These are phyloP conservation scores for Podarcis siculus DNA, from an alignment of 2,797 vertebrate genomes.

Conservation along the genomic window DNA sequence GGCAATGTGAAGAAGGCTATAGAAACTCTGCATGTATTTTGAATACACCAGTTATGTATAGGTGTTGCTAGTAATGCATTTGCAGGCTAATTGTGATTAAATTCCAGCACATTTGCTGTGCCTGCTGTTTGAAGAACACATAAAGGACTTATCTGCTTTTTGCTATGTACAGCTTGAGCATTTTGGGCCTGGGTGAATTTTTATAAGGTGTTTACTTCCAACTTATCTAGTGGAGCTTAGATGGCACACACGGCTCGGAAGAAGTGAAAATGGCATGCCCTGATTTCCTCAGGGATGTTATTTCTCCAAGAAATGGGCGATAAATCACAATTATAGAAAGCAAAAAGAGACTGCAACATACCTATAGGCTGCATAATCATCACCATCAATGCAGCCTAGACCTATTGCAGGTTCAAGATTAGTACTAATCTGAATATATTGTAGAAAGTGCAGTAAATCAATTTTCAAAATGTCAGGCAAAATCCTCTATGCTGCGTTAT, in stretches of 20 bases:
- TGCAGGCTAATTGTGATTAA: conserved; percentile 43
- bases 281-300: conserved; percentile 34
- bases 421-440: conserved; percentile 72
- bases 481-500: conserved; percentile 64
- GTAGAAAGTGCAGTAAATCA: conserved; percentile 73
- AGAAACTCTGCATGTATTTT: not conserved
- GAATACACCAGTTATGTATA: not conserved
- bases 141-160: conserved; percentile 28
- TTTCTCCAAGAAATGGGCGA: conserved; percentile 59
- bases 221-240: conserved; percentile 30
- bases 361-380: conserved; percentile 63
- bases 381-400: conserved; percentile 65
- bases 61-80: conserved; percentile 14
- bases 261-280: conserved; percentile 42
- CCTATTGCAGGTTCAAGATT: conserved; percentile 71
- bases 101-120: conserved; percentile 30
- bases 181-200: conserved; percentile 43
- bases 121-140: conserved; percentile 28
- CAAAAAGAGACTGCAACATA: conserved; percentile 47
- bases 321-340: conserved; percentile 68
- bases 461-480: conserved; percentile 72
- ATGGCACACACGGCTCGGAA: conserved; percentile 19
- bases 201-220: conserved; percentile 14
- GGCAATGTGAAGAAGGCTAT: not conserved
- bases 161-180: not conserved